Conservation (phyloP, 2,888 invertebrate genomes). For the Drosophila acutilabella region DNA sequence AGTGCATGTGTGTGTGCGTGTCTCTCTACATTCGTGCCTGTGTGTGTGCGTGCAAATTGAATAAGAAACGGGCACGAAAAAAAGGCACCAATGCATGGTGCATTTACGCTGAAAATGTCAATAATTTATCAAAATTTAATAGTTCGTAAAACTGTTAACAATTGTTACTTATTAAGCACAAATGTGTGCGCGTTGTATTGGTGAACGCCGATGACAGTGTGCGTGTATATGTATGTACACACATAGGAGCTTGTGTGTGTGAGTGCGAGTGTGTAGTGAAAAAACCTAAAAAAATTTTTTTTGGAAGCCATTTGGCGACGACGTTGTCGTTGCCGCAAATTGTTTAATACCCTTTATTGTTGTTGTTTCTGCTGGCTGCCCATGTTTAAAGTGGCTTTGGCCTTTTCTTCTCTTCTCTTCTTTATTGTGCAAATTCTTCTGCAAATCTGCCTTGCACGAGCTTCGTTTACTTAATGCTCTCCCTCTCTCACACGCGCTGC, state of each 20-base stretch:
- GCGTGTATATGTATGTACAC: constrained; percentile 32
- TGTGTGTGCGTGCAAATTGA: constrained; percentile 75
- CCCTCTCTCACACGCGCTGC: constrained; percentile 40
- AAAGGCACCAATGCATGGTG: constrained; percentile 57
- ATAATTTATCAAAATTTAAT: constrained; percentile 28
- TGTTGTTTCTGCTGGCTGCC: constrained; percentile 29
- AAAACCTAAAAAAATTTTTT: constrained; percentile 53
- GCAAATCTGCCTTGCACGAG: constrained; percentile 74
- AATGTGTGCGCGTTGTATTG: constrained; percentile 35
- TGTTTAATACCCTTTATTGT: constrained; percentile 57
- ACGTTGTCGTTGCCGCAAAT: constrained; percentile 49
- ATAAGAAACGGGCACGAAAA: constrained; percentile 74
- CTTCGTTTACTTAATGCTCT: constrained; percentile 72
- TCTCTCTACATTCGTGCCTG: constrained; percentile 47
- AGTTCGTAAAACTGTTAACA: constrained; percentile 33
- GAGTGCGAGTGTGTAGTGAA: constrained; percentile 55
- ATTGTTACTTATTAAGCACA: constrained; percentile 34
- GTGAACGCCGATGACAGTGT: constrained; percentile 52
- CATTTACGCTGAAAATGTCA: constrained; percentile 49
- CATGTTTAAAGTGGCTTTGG: constrained; percentile 63
- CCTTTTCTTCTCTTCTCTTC: constrained; percentile 47
- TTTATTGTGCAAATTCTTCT: constrained; percentile 56
- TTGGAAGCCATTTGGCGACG: constrained; percentile 48
- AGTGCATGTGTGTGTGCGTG: constrained; percentile 65
- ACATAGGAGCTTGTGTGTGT: constrained; percentile 13